Base-by-base conservation (phyloP, 2,888 invertebrate genomes). In the Drosophila melanosoma region DNA sequence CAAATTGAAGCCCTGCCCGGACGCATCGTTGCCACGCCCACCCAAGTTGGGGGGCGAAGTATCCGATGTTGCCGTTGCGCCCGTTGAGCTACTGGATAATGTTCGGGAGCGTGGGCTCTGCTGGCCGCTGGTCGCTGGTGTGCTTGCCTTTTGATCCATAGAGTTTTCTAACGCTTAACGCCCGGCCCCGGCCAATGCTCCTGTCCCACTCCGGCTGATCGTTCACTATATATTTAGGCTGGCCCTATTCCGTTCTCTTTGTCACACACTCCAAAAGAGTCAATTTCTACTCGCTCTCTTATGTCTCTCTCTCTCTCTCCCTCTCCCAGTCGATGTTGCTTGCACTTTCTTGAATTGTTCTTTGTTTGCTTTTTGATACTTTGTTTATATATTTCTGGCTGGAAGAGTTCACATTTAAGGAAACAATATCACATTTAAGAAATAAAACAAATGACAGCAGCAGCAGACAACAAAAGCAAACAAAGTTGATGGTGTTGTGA, bases 131-230 rank as follows among this genome's bases (percentile, higher is more conserved):
- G 89, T 92, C 83, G 96, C 96, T 85, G 96, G 96, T 84, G 97
- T 97, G 93, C 97, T 97, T 91, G 97, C 95, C 94, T 97, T 97
- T 93, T 96, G 97, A 94, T 97, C 97, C 97, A 97, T 97, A 87
- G 36, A 82, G 73, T 71, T 62, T 65, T 53, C 56, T 45, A 68
- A 69, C 33, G 51, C 72, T 72, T 61, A 42, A 40, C 60, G 57
- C 57, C 54, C 61, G 63, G 62, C 58, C 62, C 26, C 63, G 65
- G 51, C 65, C 69, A 35, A 57, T 62, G 60, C 57, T 48, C 56
- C 38, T 38, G 56, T 45, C 62, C 62, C 56, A 29, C 54, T 69
- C 17, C 7, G 2, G 15, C 35, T 59, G 57, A 73, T 65, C 59
- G 58, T 23, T 36, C 20, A 49, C 40, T 38, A 29, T 38, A 51